Conservation (phyloP, 2,888 invertebrate genomes). For the Hypercompe scribonia region DNA sequence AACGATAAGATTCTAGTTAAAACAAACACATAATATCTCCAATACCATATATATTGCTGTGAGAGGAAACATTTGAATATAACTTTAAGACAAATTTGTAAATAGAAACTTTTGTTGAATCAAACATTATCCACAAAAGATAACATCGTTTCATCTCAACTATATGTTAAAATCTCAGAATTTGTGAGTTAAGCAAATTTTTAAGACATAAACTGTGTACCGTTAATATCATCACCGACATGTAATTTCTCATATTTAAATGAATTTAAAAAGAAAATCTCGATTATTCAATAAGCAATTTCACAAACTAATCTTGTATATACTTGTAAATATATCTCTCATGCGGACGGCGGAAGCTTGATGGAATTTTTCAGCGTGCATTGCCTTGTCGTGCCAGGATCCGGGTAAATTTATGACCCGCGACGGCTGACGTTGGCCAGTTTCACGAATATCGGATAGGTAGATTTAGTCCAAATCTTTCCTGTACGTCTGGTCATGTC, state of each 20-base stretch:
- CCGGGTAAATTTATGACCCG: constrained; percentile 82
- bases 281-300: background rate
- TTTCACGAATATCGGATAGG: constrained; percentile 71
- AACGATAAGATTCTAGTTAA: too few species aligned
- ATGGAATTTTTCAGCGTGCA: constrained; percentile 81
- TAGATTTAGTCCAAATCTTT: constrained; percentile 67
- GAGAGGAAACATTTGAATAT: too few species aligned
- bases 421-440: constrained; percentile 71
- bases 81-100: too few species aligned
- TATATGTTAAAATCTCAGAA: background rate
- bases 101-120: too few species aligned
- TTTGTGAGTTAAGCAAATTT: too few species aligned
- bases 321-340: constrained; percentile 52
- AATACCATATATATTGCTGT: too few species aligned
- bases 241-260: too few species aligned
- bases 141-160: background rate
- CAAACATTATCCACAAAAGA: too few species aligned
- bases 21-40: too few species aligned
- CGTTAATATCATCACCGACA: too few species aligned
- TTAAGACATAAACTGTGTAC: too few species aligned
- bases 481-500: constrained; percentile 52
- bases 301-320: constrained; percentile 1
- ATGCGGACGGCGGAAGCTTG: constrained; percentile 62
- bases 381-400: constrained; percentile 78
- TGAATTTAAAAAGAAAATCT: background rate